A percentile compares a stretch with the other conserved stretches of the same genome.
Conservation (phyloP, 2,888 invertebrate species). For the Allolobophora icterica region DNA sequence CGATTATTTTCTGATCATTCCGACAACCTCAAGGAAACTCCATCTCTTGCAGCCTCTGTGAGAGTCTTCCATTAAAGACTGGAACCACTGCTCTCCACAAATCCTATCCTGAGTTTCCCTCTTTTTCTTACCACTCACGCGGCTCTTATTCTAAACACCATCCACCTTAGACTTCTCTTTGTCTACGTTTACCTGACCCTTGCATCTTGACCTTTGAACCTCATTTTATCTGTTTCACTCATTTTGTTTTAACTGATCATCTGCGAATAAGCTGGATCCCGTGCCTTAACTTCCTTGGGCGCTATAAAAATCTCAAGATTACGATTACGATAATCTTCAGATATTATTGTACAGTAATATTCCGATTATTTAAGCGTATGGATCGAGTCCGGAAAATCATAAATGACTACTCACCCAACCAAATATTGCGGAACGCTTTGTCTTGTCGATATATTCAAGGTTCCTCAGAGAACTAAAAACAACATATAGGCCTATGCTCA, state of each 20-base stretch:
- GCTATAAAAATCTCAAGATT: not conserved
- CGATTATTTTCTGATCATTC: no score
- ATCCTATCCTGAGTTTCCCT: not conserved
- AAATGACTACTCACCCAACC: constrained; percentile 46
- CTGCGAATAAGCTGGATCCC: no score
- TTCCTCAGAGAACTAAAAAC: constrained; percentile 28
- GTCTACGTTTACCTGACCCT: no score
- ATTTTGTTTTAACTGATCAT: no score
- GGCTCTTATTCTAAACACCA: not conserved
- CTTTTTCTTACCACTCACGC: not conserved
- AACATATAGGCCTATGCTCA: not conserved
- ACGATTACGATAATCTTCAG: not conserved
- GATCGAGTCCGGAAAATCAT: not conserved
- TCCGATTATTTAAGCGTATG: not conserved
- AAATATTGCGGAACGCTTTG: constrained; percentile 40
- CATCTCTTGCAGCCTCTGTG: not conserved
- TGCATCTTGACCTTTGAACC: not conserved
- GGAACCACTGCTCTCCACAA: not conserved
- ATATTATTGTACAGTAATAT: not conserved
- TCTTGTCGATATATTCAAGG: constrained; percentile 36
- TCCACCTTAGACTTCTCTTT: not conserved
- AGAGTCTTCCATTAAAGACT: not conserved
- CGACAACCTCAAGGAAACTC: no score
- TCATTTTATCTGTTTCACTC: not conserved
- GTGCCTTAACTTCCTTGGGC: not conserved